Evolutionary conservation across 2,888 invertebrate species (phyloP).

Genomic region (Cheilosia scutellata): DNA sequence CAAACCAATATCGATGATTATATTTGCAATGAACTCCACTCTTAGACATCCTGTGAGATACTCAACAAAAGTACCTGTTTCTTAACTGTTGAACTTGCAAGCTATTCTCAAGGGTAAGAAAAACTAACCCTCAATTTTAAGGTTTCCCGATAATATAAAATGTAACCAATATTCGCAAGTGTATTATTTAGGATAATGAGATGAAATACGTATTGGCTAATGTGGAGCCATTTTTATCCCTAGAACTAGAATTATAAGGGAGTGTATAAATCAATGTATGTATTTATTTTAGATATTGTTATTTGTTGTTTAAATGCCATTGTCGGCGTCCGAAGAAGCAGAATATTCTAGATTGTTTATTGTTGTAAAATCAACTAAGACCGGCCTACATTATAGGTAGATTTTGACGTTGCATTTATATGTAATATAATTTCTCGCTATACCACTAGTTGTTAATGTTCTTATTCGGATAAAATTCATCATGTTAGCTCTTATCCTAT

Average conservation of each 20-base stretch:
- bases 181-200: conserved; percentile 58
- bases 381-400: conserved; percentile 14
- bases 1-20: too few relatives aligned
- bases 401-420: conserved; percentile 66
- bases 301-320: conserved; percentile 44
- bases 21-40: too few relatives aligned
- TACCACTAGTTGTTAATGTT: conserved; percentile 34
- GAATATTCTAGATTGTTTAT: conserved; percentile 4
- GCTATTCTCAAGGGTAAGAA: too few relatives aligned
- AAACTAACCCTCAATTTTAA: too few relatives aligned
- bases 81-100: too few relatives aligned
- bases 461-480: conserved; percentile 35
- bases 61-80: too few relatives aligned
- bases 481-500: conserved; percentile 35
- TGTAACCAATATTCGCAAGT: conserved; percentile 17
- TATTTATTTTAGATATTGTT: conserved; percentile 72
- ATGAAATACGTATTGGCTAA: conserved; percentile 5
- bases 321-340: conserved; percentile 7
- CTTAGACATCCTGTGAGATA: too few relatives aligned
- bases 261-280: conserved; percentile 47
- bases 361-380: conserved; percentile 15
- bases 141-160: too few relatives aligned
- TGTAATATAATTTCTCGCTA: conserved; percentile 64
- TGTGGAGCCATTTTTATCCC: conserved; percentile 16
- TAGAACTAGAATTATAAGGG: conserved; percentile 23